Base-by-base conservation (phyloP, 1,140 invertebrate species). In the Drosophila truncata region DNA sequence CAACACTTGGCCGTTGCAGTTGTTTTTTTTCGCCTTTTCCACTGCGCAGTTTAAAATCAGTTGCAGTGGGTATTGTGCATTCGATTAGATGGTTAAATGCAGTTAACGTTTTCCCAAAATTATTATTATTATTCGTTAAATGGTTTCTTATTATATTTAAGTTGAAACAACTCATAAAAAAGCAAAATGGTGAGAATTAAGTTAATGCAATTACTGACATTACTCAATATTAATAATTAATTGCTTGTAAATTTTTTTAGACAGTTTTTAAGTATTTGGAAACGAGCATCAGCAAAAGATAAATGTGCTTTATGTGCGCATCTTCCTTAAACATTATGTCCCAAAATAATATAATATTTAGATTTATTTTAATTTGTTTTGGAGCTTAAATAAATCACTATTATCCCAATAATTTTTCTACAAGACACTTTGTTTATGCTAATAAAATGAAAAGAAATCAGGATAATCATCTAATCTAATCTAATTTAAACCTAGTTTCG, bases 11-110 rank as follows among this genome's bases (percentile, higher is more conserved):
- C 35, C 70, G 54, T 23, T 29, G 70, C 61, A 55, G 60, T 72
- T 60, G 82, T 71, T 73, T 82, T 75, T 81, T 80, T 72, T 73
- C 62, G 47, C 57, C 61, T 73, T 72, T 62, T 46, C 44, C 72
- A 65, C 57, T 74, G 70, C 57, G 50, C 49, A 55, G 60, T 65
- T 70, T 35, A 2, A 37, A 33, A 27, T 42, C 29, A 14, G 10
- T 23, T 23, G 23, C 31, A 16, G 33, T 18, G 65, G 52, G 74
- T 46, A 78, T 78, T n/a, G 39, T 25, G 31, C 41, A 39, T 50
- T 44, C 27, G 37, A 41, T 10, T 16, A 25, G 13, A 37, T 20
- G 42, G 39, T 78, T 62, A 44, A 23, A 11, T 13, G 18, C 23
- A 39, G 7, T 39, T 49, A 57, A 41, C 29, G 58, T 66, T 29